Base-by-base conservation (phyloP, 2,113 vertebrate genomes). In the Menidia beryllina region DNA sequence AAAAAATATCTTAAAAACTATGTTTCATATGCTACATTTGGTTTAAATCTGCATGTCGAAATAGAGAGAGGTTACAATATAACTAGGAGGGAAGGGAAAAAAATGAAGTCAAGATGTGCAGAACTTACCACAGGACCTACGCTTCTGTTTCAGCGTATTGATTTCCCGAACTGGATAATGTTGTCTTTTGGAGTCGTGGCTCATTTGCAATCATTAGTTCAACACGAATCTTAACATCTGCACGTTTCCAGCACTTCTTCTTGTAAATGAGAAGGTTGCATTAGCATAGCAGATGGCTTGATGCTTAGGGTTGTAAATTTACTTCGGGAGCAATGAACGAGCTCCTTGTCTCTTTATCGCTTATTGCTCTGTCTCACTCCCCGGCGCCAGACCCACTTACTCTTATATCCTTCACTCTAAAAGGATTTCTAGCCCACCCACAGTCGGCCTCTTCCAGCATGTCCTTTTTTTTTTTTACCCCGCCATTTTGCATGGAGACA, bases 211-310 rank as follows among this genome's bases (percentile, higher is more conserved):
- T 72, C 64, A 78, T 83, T 75, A 85, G 73, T 63, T 77, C 47
- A 60, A 15, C 64, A 78, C 67, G 51, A 81, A 80, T 83, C n/a
- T 72, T 67, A 85, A 72, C 80, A 85, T 73, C 80, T 79, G 77
- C 9, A 20, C 21, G 27, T 43, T 39, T 56, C 67, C 65, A 30
- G 57, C 38, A 70, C 77, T 75, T 63, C 48, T 76, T 79, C 50
- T 66, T 67, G 50, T 81, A 79, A 83, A 81, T 71, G 56, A 82
- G 74, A 73, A 72, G 65, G 61, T 59, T 14, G 49, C 69, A 81
- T 81, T 79, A 57, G 39, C 83, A 63, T 64, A 81, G 71, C 86
- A 85, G 83, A 88, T 88, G 81, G 75, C 72, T 65, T 30, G 52
- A 69, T 67, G 34, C 67, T 75, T 14, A 45, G 15, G 62, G 60